Evolutionary conservation across 2,113 vertebrate species (phyloP), one percentile per base, ranked within the genome.

Genomic region (Erythrolamprus reginae): DNA sequence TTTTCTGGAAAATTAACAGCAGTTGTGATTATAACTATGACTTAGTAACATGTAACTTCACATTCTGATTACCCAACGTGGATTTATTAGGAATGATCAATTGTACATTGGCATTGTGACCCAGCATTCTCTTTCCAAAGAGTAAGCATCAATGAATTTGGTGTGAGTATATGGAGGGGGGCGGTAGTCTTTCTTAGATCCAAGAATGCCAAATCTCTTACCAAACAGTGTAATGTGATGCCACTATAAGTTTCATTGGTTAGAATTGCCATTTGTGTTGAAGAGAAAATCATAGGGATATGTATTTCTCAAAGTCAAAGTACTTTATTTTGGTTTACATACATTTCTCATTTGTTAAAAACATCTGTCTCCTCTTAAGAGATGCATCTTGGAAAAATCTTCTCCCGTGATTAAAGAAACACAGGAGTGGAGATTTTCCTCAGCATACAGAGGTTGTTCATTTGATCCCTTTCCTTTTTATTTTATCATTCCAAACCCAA

Each of bases 321-420:
- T 7, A 8, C 26, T n/a, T 85, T 45, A 42, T 86, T 82, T 19
- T 33, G 17, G 26, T 85, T 70, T 70, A 90, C 17, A 38, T 42
- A 26, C 61, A 87, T 13, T 15, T 28, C 23, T 38, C 70, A 10
- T 38, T 87, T 87, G 61, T n/a, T 45, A 82, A 90, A 53, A 90
- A 82, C 90, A 90, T 87, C 90, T 87, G 90, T 56, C 87, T 82
- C 65, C 42, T 82, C 45, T 90, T 82, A 82, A 53, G 61, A 56
- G 45, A 28, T 87, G 33, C 19, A 17, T 33, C 48, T 70, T 87
- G 85, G 65, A 42, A 58, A 90, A 58, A 90, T 47, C 10, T 10
- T 56, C 19, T 65, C n/a, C 24, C 65, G 33, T 82, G 65, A 90
- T 82, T 90, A 90, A 90, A 87, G 61, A 87, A 52, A 50, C 38